Base-by-base conservation (phyloP, 2,888 invertebrate species). In the Aelia acuminata region DNA sequence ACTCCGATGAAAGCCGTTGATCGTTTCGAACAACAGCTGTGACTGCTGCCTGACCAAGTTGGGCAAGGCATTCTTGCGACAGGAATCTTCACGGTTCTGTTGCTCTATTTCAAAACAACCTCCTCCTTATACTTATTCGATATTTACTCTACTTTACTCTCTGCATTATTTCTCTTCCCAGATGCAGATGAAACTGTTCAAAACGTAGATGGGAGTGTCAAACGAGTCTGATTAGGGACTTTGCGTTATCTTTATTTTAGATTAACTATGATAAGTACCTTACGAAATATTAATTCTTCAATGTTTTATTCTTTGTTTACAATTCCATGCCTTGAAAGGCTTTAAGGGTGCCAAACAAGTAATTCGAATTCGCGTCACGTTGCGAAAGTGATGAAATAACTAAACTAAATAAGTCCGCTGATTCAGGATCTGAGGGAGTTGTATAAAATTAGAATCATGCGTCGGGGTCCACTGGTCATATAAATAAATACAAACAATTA, bases 101-200 rank as follows among this genome's bases (percentile, higher is more conserved):
- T 70, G 63, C 31, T 70, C 63, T 70, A 15, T 70, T 70, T 70
- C 63, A 70, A 70, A 70, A 70, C 35, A 70, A 35, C 18, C 63
- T 63, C 31, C 63, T 70, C 31, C 31, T 70, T 70, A 8, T 31
- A 70, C 15, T 57, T 26, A 57, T 26, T 57, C 18, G 18, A 11
- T 57, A 26, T 70, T 70, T 70, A 35, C 35, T 70, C 63, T 35
- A 0, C 15, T 70, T 70, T 70, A 35, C 35, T 70, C 63, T 35
- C 1, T 31, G 18, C 15, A 35, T 70, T 70, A 70, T 70, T 31
- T 35, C 63, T 70, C 63, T 70, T 7, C 63, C 31, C 5, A 70
- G 35, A 31, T 18, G 0, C 35, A 26, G 20, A n/a, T n/a, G n/a
- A n/a, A n/a, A n/a, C n/a, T n/a, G 18, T 49, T 11, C 49, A 4